Base-by-base conservation (phyloP, 2,888 invertebrate species). In the Malacosoma neustria region DNA sequence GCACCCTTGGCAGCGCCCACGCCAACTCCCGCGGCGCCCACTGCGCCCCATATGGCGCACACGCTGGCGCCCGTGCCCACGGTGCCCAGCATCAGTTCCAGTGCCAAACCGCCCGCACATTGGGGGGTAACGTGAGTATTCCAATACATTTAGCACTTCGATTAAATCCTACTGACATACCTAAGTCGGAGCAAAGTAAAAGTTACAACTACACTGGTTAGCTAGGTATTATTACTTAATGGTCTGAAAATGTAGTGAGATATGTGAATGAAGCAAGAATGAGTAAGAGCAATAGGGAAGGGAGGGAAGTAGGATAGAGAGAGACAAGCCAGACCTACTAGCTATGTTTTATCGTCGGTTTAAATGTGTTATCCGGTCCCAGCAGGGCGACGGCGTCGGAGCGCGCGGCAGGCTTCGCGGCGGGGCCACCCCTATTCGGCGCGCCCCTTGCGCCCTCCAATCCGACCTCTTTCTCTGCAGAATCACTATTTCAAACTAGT, bases 401-500 rank as follows among this genome's bases (percentile, higher is more conserved):
- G 69, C 88, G 87, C 47, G 72, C 87, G 42, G 72, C 87, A 62
- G 82, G 87, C 66, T 87, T 90, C 58, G 79, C 88, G 58, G 90
- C 87, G 60, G 92, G 88, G 55, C 90, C 89, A 49, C 91, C 89
- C 45, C 87, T 92, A 57, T 91, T 93, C 64, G 89, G 92, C 11
- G 88, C 92, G 33, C 90, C 92, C 29, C 72, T 91, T 15, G 87
- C 89, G 41, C 80, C 87, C 43, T 79, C 90, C 37, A 92, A 93
- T 63, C 93, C 94, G 5, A 94, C 93, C 75, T 94, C 95, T 1
- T 95, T 95, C 79, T 94, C 95, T 7, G 94, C 95, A 4, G 95
- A 95, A 72, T 94, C 94, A 57, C 89, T 95, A 47, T 94, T 95
- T 72, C 94, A 94, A 85, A 89, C 93, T 52, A 94, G 93, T 90